These are phyloP conservation scores for Benthosema pterotum DNA, from an alignment of 2,797 vertebrate genomes.

Conservation along the genomic window DNA sequence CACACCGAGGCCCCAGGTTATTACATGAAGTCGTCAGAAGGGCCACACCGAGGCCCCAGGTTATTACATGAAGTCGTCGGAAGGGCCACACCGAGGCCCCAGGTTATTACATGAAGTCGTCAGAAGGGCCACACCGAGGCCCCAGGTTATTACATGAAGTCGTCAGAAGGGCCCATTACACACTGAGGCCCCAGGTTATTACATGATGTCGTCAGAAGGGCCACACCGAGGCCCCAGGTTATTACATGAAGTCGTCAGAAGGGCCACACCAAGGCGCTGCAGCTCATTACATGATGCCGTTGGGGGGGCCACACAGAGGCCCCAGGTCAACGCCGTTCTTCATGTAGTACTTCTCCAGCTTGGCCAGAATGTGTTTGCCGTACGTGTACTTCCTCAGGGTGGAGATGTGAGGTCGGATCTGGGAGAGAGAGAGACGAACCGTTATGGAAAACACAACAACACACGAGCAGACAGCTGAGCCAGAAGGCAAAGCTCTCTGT, in stretches of 20 bases:
- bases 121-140: neutral
- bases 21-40: too few species aligned
- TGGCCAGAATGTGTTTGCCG: constrained; percentile 98
- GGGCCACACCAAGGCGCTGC: too few species aligned
- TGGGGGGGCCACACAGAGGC: constrained; percentile 94
- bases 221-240: neutral
- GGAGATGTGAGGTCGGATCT: constrained; percentile 98
- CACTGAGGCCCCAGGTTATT: constrained; percentile 87
- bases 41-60: too few species aligned
- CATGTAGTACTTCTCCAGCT: constrained; percentile 99
- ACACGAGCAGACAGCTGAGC: too few species aligned
- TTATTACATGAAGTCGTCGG: too few species aligned
- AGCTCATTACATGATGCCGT: constrained; percentile 96
- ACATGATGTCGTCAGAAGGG: constrained; percentile 25
- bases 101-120: constrained; percentile 74
- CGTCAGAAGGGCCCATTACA: too few species aligned
- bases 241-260: too few species aligned
- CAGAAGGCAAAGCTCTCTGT: too few species aligned
- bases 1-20: constrained; percentile 94
- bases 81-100: constrained; percentile 86
- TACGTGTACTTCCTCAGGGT: constrained; percentile 98
- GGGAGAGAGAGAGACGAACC: neutral
- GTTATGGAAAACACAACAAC: too few species aligned
- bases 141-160: too few species aligned
- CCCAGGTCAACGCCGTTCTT: constrained; percentile 97